phyloP scores from a whole-genome alignment of 2,888 invertebrate genomes.

The Sminthurides aquaticus region DNA sequence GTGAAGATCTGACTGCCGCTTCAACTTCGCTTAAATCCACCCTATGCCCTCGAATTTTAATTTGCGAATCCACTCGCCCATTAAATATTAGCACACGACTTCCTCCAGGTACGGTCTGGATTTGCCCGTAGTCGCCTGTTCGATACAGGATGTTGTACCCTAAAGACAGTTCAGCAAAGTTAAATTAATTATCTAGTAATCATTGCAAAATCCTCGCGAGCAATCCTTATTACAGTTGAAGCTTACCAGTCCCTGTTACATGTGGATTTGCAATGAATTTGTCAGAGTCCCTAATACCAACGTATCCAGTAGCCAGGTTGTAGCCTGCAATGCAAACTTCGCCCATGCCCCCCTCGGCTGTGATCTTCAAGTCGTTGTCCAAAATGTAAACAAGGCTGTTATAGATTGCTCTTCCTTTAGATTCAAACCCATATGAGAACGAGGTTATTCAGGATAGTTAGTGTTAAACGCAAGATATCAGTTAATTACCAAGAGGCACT shows the following conservation, averaged over 20 bases:
- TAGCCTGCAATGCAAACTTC: conserved; percentile 15
- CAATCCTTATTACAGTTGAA: no score
- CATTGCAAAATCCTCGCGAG: no score
- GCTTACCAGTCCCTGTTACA: conserved; percentile 23
- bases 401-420: conserved; percentile 62
- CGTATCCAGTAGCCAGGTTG: conserved; percentile 40
- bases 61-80: conserved; percentile 50
- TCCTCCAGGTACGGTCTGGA: conserved; percentile 27
- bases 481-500: conserved; percentile 26
- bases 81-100: conserved; percentile 24
- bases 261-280: conserved; percentile 41
- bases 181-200: not conserved
- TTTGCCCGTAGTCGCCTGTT: conserved; percentile 39
- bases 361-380: conserved; percentile 60
- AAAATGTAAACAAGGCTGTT: conserved; percentile 74
- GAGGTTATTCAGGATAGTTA: no score
- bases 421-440: no score
- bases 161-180: conserved; percentile 1
- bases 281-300: conserved; percentile 34
- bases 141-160: conserved; percentile 27
- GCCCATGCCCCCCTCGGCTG: conserved; percentile 56
- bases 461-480: no score
- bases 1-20: conserved; percentile 52
- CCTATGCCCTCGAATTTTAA: conserved; percentile 77
- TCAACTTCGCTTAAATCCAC: conserved; percentile 81